These are phyloP conservation scores for Parus major DNA, from an alignment of 2,113 vertebrate species.

Conservation along the genomic window DNA sequence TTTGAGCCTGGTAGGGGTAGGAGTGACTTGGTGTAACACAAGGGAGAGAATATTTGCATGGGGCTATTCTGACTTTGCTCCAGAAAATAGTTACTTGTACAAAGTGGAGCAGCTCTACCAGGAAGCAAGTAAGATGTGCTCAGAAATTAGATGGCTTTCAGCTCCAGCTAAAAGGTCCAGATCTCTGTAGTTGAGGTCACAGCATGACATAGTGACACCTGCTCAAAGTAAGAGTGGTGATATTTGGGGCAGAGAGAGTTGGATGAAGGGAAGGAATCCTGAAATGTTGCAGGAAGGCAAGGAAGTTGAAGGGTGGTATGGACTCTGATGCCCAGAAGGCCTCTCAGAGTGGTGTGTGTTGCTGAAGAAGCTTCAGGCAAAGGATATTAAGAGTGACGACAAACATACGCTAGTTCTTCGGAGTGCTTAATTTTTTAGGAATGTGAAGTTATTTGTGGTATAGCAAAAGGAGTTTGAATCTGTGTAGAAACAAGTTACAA, in stretches of 20 bases:
- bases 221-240: neutral
- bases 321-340: neutral
- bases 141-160: neutral
- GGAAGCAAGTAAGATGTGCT: neutral
- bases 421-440: neutral
- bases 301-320: neutral
- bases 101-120: neutral
- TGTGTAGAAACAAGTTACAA: neutral
- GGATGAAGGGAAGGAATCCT: neutral
- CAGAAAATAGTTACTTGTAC: neutral
- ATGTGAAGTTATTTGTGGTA: neutral
- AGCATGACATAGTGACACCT: neutral
- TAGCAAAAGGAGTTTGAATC: neutral
- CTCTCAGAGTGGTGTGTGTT: neutral
- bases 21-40: neutral
- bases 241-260: neutral
- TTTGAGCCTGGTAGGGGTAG: neutral
- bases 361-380: neutral
- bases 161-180: neutral
- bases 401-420: neutral
- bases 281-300: neutral
- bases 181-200: neutral
- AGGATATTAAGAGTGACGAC: neutral
- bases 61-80: neutral
- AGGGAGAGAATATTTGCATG: neutral